Evolutionary conservation across 2,113 vertebrate species (phyloP), one percentile per base, ranked within the genome.

Genomic region (Dicentrarchus labrax): DNA sequence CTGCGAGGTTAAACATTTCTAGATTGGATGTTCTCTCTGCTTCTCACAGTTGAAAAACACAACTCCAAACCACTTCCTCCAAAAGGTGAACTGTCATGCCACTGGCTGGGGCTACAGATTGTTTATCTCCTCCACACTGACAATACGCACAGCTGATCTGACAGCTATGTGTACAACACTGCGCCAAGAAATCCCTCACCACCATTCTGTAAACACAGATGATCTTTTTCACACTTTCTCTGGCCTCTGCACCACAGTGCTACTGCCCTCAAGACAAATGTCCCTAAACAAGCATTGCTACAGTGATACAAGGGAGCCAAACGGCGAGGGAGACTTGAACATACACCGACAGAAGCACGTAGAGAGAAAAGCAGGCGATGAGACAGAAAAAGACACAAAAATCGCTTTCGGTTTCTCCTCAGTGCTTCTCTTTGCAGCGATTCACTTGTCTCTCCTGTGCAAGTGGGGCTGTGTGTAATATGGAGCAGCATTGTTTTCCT

Each of bases 181-280:
- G 83, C 12, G 48, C 75, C 60, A 66, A 89, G 84, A 84, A 59
- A 87, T 81, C 75, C 80, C 80, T 75, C 80, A 22, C 54, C 43
- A 7, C 30, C 16, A 4, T 1, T 76, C 67, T 74, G 90, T 69
- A 80, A 90, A 89, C 87, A 83, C 83, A 73, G 74, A 76, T 76
- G 65, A 88, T 82, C 86, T 84, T 77, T 60, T 72, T 82, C 82
- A 74, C 83, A 78, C 84, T 86, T 79, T 71, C 56, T 19, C 61
- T 22, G 41, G 75, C 83, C 30, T 70, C 65, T 66, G 56, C 67
- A 45, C 45, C 75, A 60, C 75, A 36, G 78, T 64, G 70, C 75
- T 59, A 68, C 68, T 78, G 67, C 78, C 84, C 90, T 76, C 41
- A 38, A 74, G 71, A 86, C 78, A 87, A 88, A 91, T 68, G 79